A percentile compares a stretch with the other conserved stretches of the same genome.
These are phyloP conservation scores for Drosophila athabasca DNA, from an alignment of 1,140 invertebrate genomes.

Conservation along the genomic window DNA sequence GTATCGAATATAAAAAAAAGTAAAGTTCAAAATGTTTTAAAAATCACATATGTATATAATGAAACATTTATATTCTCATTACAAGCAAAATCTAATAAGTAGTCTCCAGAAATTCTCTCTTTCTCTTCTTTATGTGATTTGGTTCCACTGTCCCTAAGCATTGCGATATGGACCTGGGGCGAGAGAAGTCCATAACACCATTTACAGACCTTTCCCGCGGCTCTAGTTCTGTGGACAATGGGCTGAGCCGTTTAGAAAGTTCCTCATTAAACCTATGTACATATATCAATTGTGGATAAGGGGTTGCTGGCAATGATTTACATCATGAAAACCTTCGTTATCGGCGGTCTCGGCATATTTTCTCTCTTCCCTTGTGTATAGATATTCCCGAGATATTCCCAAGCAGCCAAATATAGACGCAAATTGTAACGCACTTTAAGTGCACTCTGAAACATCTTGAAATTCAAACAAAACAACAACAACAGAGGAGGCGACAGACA, in stretches of 20 bases:
- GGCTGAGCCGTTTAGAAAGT: slow-evolving; percentile 21
- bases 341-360: slow-evolving; percentile 6
- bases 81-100: too few relatives aligned
- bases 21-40: too few relatives aligned
- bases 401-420: slow-evolving; percentile 76
- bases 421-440: slow-evolving; percentile 75
- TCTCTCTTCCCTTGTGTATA: background rate
- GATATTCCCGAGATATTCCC: slow-evolving; percentile 77
- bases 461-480: slow-evolving; percentile 56
- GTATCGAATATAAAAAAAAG: too few relatives aligned
- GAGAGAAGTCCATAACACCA: too few relatives aligned
- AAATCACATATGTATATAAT: too few relatives aligned
- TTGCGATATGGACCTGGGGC: too few relatives aligned
- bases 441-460: slow-evolving; percentile 78
- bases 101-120: too few relatives aligned
- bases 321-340: slow-evolving; percentile 30
- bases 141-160: too few relatives aligned
- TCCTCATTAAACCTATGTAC: slow-evolving; percentile 56
- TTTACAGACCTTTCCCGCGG: too few relatives aligned
- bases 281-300: slow-evolving; percentile 30
- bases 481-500: slow-evolving; percentile 12
- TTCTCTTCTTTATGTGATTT: too few relatives aligned
- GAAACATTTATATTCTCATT: too few relatives aligned
- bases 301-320: slow-evolving; percentile 46
- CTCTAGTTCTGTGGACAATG: slow-evolving; percentile 12